Percentiles rank a stretch among this genome's conserved stretches.
Conservation (phyloP, 2,888 invertebrate species). For the Apoda limacodes region DNA sequence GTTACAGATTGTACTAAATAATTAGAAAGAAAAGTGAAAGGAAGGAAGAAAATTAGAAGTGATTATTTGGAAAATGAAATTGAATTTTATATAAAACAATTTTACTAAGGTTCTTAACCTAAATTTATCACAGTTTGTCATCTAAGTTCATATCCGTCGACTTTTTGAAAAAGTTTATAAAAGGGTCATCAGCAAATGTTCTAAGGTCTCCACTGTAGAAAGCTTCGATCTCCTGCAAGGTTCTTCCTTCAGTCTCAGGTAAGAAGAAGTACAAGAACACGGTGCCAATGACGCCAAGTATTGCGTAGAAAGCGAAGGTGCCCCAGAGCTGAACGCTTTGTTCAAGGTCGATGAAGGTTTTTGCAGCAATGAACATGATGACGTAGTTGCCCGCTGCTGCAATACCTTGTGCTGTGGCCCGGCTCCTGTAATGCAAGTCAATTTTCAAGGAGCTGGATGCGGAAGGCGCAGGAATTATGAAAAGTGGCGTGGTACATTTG, state of each 20-base stretch:
- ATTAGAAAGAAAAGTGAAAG: no score
- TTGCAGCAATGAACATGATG: constrained; percentile 61
- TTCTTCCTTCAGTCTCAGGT: constrained; percentile 68
- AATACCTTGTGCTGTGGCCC: constrained; percentile 62
- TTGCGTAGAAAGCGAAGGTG: constrained; percentile 58
- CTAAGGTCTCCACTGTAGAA: constrained; percentile 42
- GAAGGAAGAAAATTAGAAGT: no score
- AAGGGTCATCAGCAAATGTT: constrained; percentile 52
- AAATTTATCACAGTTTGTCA: no score
- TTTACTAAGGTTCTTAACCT: no score
- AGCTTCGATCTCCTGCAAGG: constrained; percentile 60
- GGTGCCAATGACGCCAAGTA: constrained; percentile 51
- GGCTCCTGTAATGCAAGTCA: constrained; percentile 60
- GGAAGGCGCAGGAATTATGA: no score
- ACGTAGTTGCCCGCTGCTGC: constrained; percentile 66
- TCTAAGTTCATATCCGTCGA: no score
- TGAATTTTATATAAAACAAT: no score
- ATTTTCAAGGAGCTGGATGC: no score
- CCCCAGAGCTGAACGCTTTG: constrained; percentile 51
- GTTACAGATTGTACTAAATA: no score
- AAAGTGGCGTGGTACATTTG: no score
- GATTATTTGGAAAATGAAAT: no score
- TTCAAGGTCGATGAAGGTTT: constrained; percentile 64
- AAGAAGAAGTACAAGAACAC: constrained; percentile 62
- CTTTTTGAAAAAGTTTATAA: constrained; percentile 46